Conservation (phyloP, 2,113 vertebrate species). For the Xenopus laevis region DNA sequence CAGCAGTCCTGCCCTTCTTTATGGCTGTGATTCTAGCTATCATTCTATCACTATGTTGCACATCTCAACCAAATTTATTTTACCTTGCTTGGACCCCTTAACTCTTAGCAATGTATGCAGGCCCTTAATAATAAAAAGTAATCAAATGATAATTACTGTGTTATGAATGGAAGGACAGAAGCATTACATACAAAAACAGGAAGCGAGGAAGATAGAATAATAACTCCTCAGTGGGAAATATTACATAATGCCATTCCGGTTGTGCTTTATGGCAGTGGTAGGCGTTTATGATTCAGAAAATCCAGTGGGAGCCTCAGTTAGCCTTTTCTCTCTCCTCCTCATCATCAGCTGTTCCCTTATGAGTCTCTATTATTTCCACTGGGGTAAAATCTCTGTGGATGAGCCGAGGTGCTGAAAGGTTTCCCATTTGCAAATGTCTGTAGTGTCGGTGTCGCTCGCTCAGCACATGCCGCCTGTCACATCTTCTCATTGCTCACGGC, state of each 20-base stretch:
- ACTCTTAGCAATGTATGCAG: no score
- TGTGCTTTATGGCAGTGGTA: background rate
- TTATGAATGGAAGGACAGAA: no score
- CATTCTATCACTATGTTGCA: no score
- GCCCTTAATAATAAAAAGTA: no score
- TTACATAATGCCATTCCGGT: background rate
- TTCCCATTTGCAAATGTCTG: slow-evolving; percentile 22
- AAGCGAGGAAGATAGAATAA: background rate
- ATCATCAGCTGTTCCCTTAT: slow-evolving; percentile 27
- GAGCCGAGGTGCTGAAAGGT: slow-evolving; percentile 10
- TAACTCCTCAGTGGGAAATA: background rate
- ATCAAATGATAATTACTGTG: no score
- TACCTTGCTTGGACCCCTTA: no score
- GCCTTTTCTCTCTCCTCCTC: background rate
- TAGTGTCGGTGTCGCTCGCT: background rate
- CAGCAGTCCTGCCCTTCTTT: no score
- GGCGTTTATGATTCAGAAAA: slow-evolving; percentile 9
- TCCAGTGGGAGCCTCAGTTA: slow-evolving; percentile 8
- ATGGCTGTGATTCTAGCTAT: no score
- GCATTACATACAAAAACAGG: no score
- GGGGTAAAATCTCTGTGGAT: slow-evolving; percentile 14
- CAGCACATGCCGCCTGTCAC: slow-evolving; percentile 17
- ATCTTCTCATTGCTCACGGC: no score
- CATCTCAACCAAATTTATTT: no score
- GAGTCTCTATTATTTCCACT: slow-evolving; percentile 14